These are phyloP conservation scores for Drosophila nannoptera DNA, from an alignment of 1,140 invertebrate genomes.

Conservation along the genomic window DNA sequence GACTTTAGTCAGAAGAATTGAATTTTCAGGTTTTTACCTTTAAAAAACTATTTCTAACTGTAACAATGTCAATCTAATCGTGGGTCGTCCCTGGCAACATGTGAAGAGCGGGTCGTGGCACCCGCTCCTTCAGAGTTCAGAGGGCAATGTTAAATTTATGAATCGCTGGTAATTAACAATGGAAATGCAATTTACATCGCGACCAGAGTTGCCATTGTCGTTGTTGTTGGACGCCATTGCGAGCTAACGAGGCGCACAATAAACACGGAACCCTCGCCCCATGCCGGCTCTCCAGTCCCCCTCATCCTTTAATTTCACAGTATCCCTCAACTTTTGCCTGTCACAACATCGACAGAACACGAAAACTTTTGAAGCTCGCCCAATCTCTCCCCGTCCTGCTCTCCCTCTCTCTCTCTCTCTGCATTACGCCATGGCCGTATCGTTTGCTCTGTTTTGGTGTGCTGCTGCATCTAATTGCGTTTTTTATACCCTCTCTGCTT, in stretches of 20 bases:
- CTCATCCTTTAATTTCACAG: not conserved
- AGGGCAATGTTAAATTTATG: conserved; percentile 60
- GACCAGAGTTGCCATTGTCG: conserved; percentile 49
- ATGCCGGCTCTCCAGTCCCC: not conserved
- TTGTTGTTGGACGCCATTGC: conserved; percentile 31
- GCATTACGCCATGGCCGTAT: too few species aligned
- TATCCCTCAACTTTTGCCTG: conserved; percentile 35
- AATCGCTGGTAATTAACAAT: conserved; percentile 75
- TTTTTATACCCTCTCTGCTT: conserved; percentile 47
- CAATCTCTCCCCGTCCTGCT: not conserved
- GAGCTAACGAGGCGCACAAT: conserved; percentile 69
- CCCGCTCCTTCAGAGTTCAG: conserved; percentile 25
- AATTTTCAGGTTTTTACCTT: too few species aligned
- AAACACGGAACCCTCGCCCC: conserved; percentile 23
- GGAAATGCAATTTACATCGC: conserved; percentile 72
- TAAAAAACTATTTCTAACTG: not conserved
- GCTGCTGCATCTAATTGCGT: conserved; percentile 66
- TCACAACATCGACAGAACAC: conserved; percentile 72
- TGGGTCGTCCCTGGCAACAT: not conserved
- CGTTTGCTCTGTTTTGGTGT: conserved; percentile 18
- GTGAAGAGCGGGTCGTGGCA: not conserved
- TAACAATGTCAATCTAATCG: not conserved
- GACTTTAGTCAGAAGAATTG: too few species aligned
- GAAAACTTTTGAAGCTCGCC: conserved; percentile 50
- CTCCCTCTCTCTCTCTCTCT: not conserved